These are phyloP conservation scores for Aromia moschata DNA, from an alignment of 2,888 invertebrate genomes.

Conservation along the genomic window DNA sequence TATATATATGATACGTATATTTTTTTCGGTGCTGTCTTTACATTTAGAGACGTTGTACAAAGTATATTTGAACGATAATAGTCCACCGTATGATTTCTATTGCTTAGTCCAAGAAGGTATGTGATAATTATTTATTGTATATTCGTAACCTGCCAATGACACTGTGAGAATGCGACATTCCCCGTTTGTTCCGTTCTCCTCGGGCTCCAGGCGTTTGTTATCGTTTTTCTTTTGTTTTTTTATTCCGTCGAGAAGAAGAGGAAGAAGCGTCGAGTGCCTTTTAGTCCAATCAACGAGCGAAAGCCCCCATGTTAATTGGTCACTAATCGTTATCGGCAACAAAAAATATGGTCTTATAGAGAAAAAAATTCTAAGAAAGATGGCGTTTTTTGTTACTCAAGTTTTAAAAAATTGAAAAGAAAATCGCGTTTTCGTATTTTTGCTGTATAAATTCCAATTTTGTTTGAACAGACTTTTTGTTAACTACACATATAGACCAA, in stretches of 20 bases:
- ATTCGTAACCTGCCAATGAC: constrained; percentile 22
- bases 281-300: too few relatives aligned
- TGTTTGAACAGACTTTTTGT: too few relatives aligned
- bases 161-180: constrained; percentile 22
- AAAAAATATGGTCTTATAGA: not conserved
- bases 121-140: constrained; percentile 28
- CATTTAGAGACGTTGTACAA: constrained; percentile 14
- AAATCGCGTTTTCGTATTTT: too few relatives aligned
- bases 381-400: too few relatives aligned
- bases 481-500: too few relatives aligned
- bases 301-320: not conserved
- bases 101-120: constrained; percentile 23
- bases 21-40: constrained; percentile 15
- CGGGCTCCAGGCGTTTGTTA: too few relatives aligned
- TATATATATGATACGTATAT: constrained; percentile 9
- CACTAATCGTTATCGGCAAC: not conserved
- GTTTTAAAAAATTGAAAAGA: too few relatives aligned
- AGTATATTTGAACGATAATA: constrained; percentile 21
- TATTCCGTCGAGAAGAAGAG: too few relatives aligned
- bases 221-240: too few relatives aligned
- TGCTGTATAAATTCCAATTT: too few relatives aligned
- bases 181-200: not conserved
- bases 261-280: not conserved
- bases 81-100: constrained; percentile 22
- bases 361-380: too few relatives aligned